Base-by-base conservation (phyloP, 2,888 invertebrate genomes). In the Nysson spinosus region DNA sequence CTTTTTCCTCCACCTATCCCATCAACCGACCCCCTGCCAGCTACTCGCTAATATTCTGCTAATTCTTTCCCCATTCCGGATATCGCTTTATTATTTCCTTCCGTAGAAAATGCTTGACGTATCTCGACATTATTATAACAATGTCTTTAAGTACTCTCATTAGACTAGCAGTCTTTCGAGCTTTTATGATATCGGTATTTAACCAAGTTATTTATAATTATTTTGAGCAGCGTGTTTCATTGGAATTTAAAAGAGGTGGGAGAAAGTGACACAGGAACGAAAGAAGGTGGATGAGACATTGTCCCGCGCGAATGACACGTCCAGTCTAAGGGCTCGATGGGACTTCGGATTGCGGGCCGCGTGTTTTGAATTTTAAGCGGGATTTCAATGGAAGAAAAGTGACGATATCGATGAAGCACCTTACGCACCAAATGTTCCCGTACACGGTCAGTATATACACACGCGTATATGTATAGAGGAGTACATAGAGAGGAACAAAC, bases 371-470 rank as follows among this genome's bases (percentile, higher is more conserved):
- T 67, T 66, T 60, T 55, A 67, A 67, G 19, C 24, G 12, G 50
- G n/a, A 9, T 54, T 49, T 43, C 58, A 39, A 66, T 44, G 51
- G 60, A 54, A 67, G 39, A 55, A 66, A 66, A 61, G 52, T 72
- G 75, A 75, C 65, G 67, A 64, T 83, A 86, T 86, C 83, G 85
- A 81, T 82, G 83, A 49, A 5, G 34, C 83, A 84, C 84, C 84
- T 84, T 83, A 79, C 81, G 79, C 81, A 78, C 73, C 79, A 67
- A 78, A 76, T 50, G 64, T 71, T 73, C 65, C 66, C 50, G 24
- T 22, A 22, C 35, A 24, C 17, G 22, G 11, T 42, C 22, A 11
- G 17, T 34, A 42, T 42, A 14, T 22, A 42, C n/a, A 28, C n/a
- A 24, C 24, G 12, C 47, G 47, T 34, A 17, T 6, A 17, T 35